These are phyloP conservation scores for Rousettus madagascariensis DNA, from an alignment of 2,797 vertebrate genomes.

Conservation along the genomic window DNA sequence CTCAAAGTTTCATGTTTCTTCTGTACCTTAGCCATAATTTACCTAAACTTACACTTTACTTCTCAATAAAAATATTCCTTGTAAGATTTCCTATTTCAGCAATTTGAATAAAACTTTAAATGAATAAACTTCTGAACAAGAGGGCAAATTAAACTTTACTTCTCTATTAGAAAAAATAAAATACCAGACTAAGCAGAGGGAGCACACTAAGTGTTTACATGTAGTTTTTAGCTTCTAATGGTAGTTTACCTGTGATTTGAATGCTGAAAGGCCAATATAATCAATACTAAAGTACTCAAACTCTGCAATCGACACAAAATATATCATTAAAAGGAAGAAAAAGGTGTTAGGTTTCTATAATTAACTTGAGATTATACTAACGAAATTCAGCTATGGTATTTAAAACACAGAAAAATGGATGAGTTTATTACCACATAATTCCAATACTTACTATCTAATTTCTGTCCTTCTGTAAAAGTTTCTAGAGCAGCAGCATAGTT, in stretches of 20 bases:
- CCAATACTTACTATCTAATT: slow-evolving; percentile 91
- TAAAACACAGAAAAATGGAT: background rate
- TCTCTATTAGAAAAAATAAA: slow-evolving; percentile 34
- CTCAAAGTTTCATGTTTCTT: slow-evolving; percentile 24
- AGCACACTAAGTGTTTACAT: background rate
- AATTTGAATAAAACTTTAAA: slow-evolving; percentile 16
- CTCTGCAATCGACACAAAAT: slow-evolving; percentile 40
- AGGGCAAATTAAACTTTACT: slow-evolving; percentile 27
- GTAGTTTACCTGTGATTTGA: slow-evolving; percentile 13
- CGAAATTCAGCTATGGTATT: slow-evolving; percentile 36
- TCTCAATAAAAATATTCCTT: background rate
- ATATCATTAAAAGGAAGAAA: slow-evolving; percentile 39
- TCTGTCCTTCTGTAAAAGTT: slow-evolving; percentile 91
- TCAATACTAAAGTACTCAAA: slow-evolving; percentile 26
- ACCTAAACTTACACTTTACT: background rate
- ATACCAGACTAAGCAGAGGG: background rate
- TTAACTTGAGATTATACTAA: slow-evolving; percentile 30
- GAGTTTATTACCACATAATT: slow-evolving; percentile 29
- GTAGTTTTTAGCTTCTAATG: background rate
- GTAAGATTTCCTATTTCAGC: background rate
- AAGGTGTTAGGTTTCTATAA: background rate
- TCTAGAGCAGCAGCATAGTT: slow-evolving; percentile 90
- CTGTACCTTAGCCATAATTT: background rate
- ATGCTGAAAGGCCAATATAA: slow-evolving; percentile 42
- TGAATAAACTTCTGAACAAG: background rate